Evolutionary conservation across 2,113 vertebrate genomes (phyloP).

Genomic region (Cyanoderma ruficeps): DNA sequence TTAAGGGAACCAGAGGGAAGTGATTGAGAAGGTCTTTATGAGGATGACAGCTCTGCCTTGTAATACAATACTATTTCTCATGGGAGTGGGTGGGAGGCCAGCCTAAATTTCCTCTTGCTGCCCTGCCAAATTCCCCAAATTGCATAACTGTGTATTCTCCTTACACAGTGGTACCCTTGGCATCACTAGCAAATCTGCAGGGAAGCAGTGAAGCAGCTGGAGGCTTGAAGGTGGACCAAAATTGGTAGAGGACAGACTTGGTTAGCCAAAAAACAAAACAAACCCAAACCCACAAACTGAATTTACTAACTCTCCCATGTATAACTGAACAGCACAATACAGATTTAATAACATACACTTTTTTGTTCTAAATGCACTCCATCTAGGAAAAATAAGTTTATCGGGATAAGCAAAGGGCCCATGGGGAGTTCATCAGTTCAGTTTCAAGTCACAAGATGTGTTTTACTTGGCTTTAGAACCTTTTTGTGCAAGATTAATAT

Average conservation of each 20-base stretch:
- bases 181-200: slow-evolving; percentile 51
- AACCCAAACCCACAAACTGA: slow-evolving; percentile 11
- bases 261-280: slow-evolving; percentile 48
- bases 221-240: slow-evolving; percentile 55
- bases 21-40: slow-evolving; percentile 11
- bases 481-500: slow-evolving; percentile 66
- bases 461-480: slow-evolving; percentile 70
- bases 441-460: slow-evolving; percentile 64
- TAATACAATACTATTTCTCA: slow-evolving; percentile 38
- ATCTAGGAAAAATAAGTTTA: slow-evolving; percentile 67
- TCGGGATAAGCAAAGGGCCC: slow-evolving; percentile 55
- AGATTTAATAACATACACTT: slow-evolving; percentile 66
- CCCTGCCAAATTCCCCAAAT: slow-evolving; percentile 60
- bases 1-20: not conserved
- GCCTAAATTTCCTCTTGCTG: slow-evolving; percentile 57
- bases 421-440: slow-evolving; percentile 72
- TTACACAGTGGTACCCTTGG: slow-evolving; percentile 63
- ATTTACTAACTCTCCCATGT: slow-evolving; percentile 71
- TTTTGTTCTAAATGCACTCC: slow-evolving; percentile 64
- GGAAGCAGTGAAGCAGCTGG: slow-evolving; percentile 48
- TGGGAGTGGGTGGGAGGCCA: slow-evolving; percentile 53
- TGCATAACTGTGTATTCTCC: slow-evolving; percentile 66
- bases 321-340: slow-evolving; percentile 56
- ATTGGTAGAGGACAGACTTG: slow-evolving; percentile 30
- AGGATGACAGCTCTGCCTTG: slow-evolving; percentile 32